Evolutionary conservation across 2,113 vertebrate genomes (phyloP).

Genomic region (Furnarius figulus): DNA sequence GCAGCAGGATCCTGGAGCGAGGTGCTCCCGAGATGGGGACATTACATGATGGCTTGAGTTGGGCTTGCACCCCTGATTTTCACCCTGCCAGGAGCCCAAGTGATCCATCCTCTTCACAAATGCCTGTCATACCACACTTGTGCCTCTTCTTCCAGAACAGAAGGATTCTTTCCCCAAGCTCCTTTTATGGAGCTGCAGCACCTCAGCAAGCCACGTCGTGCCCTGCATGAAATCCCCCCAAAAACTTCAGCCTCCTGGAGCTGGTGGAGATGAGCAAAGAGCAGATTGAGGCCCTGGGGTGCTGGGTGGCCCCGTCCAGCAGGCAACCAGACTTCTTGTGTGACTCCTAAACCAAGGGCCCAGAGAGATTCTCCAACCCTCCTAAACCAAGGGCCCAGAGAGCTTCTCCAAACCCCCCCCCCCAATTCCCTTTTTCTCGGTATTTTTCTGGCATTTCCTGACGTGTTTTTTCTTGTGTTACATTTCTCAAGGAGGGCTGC

Average conservation of each 20-base stretch:
- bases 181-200: background rate
- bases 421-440: background rate
- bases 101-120: background rate
- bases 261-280: background rate
- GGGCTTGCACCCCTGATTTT: background rate
- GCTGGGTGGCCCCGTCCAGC: background rate
- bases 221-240: background rate
- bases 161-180: background rate
- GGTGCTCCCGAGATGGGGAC: background rate
- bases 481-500: conserved; percentile 31
- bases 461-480: conserved; percentile 56
- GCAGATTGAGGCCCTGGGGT: background rate
- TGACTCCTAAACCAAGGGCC: background rate
- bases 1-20: background rate
- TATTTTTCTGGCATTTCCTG: conserved; percentile 44
- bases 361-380: background rate
- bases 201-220: background rate
- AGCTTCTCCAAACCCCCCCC: background rate
- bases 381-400: fast-evolving
- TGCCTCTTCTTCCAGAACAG: background rate
- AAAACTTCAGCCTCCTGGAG: fast-evolving
- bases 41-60: fast-evolving
- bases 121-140: background rate
- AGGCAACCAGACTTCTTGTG: background rate
- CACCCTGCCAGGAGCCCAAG: background rate